These are phyloP conservation scores for Volucella inflata DNA, from an alignment of 2,888 invertebrate species.

Conservation along the genomic window DNA sequence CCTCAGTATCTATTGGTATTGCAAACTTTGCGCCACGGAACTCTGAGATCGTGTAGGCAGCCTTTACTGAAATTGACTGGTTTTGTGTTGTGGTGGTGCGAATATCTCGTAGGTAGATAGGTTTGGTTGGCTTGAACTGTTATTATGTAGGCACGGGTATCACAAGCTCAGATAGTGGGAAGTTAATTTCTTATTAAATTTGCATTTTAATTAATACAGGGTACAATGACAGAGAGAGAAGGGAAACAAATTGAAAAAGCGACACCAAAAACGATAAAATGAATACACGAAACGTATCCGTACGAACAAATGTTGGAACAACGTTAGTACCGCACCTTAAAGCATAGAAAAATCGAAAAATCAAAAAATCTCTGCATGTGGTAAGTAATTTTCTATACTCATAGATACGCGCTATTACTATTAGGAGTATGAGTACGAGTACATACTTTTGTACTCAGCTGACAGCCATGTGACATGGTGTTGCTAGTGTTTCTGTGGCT, in stretches of 20 bases:
- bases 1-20: not conserved
- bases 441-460: conserved; percentile 27
- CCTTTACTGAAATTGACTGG: not conserved
- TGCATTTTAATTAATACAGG: conserved; percentile 70
- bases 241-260: conserved; percentile 10
- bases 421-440: too few relatives aligned
- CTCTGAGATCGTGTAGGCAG: conserved; percentile 54
- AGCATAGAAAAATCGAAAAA: conserved; percentile 49
- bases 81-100: conserved; percentile 16
- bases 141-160: conserved; percentile 42
- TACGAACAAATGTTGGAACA: not conserved
- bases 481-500: too few relatives aligned
- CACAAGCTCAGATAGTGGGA: conserved; percentile 66
- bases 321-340: conserved; percentile 64
- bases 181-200: conserved; percentile 69
- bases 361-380: conserved; percentile 39
- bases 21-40: conserved; percentile 19
- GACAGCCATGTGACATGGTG: conserved; percentile 63
- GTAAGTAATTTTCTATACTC: conserved; percentile 39
- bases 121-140: conserved; percentile 16
- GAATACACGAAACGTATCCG: not conserved
- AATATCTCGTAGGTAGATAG: conserved; percentile 29
- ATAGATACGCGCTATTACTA: conserved; percentile 1
- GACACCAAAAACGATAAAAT: conserved; percentile 24
- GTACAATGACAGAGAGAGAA: not conserved